These are phyloP conservation scores for Ctenopoma multispine DNA, from an alignment of 2,797 vertebrate species.

Conservation along the genomic window DNA sequence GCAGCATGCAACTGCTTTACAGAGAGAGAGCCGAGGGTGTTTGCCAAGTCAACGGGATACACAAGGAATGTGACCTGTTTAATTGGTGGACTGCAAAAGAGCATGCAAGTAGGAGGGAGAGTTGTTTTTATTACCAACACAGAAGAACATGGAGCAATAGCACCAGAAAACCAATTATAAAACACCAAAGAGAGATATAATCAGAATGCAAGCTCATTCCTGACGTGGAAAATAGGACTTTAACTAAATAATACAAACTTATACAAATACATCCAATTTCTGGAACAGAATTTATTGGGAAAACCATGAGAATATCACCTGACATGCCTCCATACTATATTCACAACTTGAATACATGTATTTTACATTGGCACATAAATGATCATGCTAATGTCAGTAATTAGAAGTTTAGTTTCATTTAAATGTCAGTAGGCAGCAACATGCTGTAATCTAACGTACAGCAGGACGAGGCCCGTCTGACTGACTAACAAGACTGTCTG, in stretches of 20 bases:
- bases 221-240: too few relatives aligned
- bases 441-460: neutral
- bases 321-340: too few relatives aligned
- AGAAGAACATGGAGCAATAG: too few relatives aligned
- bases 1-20: conserved; percentile 14
- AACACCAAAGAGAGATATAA: too few relatives aligned
- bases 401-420: conserved; percentile 16
- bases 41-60: neutral
- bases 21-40: neutral
- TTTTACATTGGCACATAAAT: neutral
- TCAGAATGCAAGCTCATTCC: too few relatives aligned
- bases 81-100: conserved; percentile 22
- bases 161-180: too few relatives aligned
- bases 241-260: too few relatives aligned
- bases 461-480: neutral
- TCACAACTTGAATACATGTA: neutral
- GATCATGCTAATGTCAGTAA: neutral
- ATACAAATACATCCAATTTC: too few relatives aligned
- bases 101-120: neutral
- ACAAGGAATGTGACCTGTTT: conserved; percentile 17
- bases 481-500: conserved; percentile 1
- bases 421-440: neutral
- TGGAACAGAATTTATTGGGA: too few relatives aligned
- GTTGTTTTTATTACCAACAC: too few relatives aligned
- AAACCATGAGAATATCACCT: too few relatives aligned